phyloP scores from a whole-genome alignment of 92 coral and sea anemone species.

The Umimayanthus kanabou region DNA sequence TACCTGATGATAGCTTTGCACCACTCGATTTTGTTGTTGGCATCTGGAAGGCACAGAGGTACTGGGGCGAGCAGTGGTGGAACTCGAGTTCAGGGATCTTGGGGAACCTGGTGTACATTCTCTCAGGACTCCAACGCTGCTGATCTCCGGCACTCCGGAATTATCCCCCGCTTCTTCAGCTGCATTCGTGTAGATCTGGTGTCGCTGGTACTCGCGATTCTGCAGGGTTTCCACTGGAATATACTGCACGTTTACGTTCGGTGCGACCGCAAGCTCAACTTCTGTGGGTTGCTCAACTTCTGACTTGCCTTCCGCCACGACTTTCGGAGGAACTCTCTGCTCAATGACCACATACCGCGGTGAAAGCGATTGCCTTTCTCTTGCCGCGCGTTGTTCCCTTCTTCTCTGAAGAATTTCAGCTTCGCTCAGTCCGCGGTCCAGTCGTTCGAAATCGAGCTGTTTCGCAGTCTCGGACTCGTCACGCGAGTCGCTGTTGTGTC shows the following conservation, averaged over 20 bases:
- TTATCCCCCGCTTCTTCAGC: conserved; percentile 21
- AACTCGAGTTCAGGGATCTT: neutral
- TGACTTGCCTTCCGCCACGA: neutral
- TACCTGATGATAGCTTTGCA: neutral
- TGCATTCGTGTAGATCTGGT: conserved; percentile 28
- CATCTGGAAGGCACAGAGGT: conserved; percentile 24
- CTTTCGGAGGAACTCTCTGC: conserved; percentile 16
- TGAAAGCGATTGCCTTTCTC: conserved; percentile 18
- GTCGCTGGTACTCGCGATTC: conserved; percentile 26
- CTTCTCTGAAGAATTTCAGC: conserved; percentile 32
- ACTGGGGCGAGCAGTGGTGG: neutral
- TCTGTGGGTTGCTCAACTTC: conserved; percentile 3
- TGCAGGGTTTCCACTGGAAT: conserved; percentile 31
- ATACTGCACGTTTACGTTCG: conserved; percentile 10
- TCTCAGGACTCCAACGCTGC: conserved; percentile 40
- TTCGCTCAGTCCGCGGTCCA: conserved; percentile 35
- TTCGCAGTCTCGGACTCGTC: conserved; percentile 17
- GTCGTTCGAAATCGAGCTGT: conserved; percentile 38
- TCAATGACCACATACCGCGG: conserved; percentile 24
- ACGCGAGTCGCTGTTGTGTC: conserved; percentile 42
- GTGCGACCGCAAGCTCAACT: conserved; percentile 8
- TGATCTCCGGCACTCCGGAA: conserved; percentile 43
- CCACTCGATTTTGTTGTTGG: conserved; percentile 9
- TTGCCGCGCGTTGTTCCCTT: conserved; percentile 13
- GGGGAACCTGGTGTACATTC: conserved; percentile 27